phyloP scores from a whole-genome alignment of 2,888 invertebrate genomes.

The Luperina testacea region DNA sequence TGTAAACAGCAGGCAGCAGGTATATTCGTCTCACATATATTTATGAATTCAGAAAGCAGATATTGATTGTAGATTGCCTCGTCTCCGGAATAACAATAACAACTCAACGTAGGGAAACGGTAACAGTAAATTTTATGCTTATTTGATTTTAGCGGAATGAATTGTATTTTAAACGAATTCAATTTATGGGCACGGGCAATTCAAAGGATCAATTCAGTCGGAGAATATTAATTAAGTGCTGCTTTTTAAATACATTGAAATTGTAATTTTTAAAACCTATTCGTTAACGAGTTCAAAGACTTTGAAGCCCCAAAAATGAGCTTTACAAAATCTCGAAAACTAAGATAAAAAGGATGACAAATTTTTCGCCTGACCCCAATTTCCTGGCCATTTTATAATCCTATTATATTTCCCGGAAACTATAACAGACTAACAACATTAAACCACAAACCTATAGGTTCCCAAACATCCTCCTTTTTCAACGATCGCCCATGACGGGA shows the following conservation, averaged over 20 bases:
- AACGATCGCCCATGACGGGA: slow-evolving; percentile 74
- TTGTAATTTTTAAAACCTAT: neutral
- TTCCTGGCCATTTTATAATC: slow-evolving; percentile 29
- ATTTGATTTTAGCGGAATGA: slow-evolving; percentile 23
- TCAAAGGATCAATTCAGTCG: slow-evolving; percentile 21
- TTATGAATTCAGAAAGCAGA: slow-evolving; percentile 72
- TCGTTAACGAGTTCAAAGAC: neutral
- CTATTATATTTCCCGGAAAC: slow-evolving; percentile 31
- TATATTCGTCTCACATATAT: slow-evolving; percentile 63
- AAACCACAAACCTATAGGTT: slow-evolving; percentile 71
- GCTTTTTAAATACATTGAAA: slow-evolving; percentile 14
- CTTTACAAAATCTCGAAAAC: neutral
- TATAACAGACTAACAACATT: slow-evolving; percentile 50
- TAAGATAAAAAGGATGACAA: neutral
- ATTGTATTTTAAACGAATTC: slow-evolving; percentile 31
- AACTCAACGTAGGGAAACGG: slow-evolving; percentile 10
- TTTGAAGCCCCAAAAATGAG: neutral
- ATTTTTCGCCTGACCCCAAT: neutral
- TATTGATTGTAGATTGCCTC: slow-evolving; percentile 76
- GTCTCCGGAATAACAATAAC: slow-evolving; percentile 46
- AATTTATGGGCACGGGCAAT: slow-evolving; percentile 14
- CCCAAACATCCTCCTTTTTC: slow-evolving; percentile 74
- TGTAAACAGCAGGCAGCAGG: slow-evolving; percentile 15
- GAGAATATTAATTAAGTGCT: slow-evolving; percentile 5
- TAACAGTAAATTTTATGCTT: slow-evolving; percentile 15